These are phyloP conservation scores for Malurus cyaneus DNA, from an alignment of 2,113 vertebrate genomes.

Conservation along the genomic window DNA sequence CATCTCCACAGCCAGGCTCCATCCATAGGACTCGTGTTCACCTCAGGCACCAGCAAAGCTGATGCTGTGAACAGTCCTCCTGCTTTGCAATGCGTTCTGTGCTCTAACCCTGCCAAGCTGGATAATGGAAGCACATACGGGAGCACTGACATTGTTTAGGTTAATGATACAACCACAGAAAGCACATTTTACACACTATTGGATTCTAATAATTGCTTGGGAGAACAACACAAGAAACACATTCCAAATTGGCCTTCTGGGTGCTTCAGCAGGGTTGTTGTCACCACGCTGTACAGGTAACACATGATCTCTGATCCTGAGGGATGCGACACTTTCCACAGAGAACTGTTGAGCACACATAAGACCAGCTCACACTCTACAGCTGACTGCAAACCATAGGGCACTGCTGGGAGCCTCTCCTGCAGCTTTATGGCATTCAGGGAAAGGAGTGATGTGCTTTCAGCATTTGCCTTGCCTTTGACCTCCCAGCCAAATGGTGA, in stretches of 20 bases:
- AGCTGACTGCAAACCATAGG: not conserved
- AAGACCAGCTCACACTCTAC: not conserved
- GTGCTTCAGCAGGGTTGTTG: not conserved
- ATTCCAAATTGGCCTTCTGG: not conserved
- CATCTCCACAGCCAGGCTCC: not conserved
- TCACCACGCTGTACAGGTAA: not conserved
- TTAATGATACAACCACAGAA: not conserved
- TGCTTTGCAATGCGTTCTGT: fast-evolving
- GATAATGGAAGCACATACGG: not conserved
- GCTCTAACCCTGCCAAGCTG: not conserved
- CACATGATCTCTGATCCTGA: fast-evolving
- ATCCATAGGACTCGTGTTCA: not conserved
- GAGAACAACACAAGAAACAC: not conserved
- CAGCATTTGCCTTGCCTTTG: not conserved
- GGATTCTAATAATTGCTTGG: not conserved
- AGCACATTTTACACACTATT: not conserved
- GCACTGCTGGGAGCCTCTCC: not conserved
- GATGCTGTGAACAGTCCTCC: not conserved
- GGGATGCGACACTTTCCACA: not conserved
- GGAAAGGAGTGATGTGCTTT: not conserved
- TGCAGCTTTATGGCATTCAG: not conserved
- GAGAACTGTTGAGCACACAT: not conserved
- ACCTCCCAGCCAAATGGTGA: not conserved
- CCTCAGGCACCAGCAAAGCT: not conserved
- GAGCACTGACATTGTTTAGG: not conserved